Evolutionary conservation across 2,113 vertebrate genomes (phyloP), one percentile per base, ranked within the genome.

Genomic region (Sula dactylatra): DNA sequence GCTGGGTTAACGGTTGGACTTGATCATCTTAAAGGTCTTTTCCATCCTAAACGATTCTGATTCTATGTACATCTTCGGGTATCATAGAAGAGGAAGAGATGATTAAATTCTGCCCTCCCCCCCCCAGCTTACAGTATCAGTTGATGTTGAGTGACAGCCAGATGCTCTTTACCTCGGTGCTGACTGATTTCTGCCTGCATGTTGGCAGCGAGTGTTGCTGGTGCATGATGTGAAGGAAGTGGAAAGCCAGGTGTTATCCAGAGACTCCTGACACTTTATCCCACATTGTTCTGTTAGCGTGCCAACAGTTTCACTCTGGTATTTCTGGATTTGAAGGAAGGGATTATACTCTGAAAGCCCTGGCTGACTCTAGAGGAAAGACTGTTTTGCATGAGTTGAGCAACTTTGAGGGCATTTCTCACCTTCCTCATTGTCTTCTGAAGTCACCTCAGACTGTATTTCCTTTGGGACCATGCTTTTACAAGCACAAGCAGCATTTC

Each of bases 241-340:
- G 80, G 80, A 94, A 92, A 87, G 88, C 94, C 96, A 97, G 95
- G 95, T 97, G 95, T 94, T 93, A 76, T 71, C 81, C 95, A 89
- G 83, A 73, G 70, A 11, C 94, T 79, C 72, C 79, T 88, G 77
- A 95, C 88, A 69, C 76, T 85, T 94, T 86, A 61, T 90, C 47
- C 92, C 58, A 7, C 18, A 4, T 94, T 79, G 69, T 91, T 95
- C 77, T 92, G 56, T 61, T 91, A 79, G 86, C 22, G 6, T 88
- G 88, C 95, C 93, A 95, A 2, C 29, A 62, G 82, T 65, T 93
- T 71, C 77, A 27, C 72, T 92, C 61, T 29, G 80, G 72, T 94
- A 52, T 93, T 96, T 62, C 82, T 88, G 86, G 52, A 59, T 92
- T 78, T 84, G 69, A 89, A 92, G 83, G 80, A 78, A 71, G 70